phyloP scores from a whole-genome alignment of 2,888 invertebrate genomes.

The Trachelus stipa region DNA sequence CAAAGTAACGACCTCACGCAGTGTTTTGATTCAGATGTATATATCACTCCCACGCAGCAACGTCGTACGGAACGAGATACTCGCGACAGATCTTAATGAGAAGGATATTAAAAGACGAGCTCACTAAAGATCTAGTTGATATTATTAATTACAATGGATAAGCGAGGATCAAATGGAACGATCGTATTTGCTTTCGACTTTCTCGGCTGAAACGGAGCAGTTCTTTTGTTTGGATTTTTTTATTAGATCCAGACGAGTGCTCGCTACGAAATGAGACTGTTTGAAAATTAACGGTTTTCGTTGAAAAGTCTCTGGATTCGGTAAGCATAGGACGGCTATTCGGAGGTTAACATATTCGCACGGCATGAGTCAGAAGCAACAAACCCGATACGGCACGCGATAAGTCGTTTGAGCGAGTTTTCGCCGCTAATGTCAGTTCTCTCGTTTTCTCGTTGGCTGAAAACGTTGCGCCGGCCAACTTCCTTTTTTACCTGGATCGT shows the following conservation, averaged over 20 bases:
- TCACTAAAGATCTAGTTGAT: conserved; percentile 7
- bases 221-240: not conserved
- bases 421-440: conserved; percentile 17
- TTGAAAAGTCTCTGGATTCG: not conserved
- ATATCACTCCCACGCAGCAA: not conserved
- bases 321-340: not conserved
- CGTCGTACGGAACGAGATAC: not conserved
- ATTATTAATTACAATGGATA: not conserved
- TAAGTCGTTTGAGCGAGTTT: conserved; percentile 25
- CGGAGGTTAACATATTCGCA: conserved; percentile 7
- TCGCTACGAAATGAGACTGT: not conserved
- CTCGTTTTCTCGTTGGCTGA: conserved; percentile 18
- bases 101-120: conserved; percentile 3
- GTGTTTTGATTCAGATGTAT: not conserved
- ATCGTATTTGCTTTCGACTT: not conserved
- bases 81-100: conserved; percentile 3
- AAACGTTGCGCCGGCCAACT: conserved; percentile 23
- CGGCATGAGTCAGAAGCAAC: not conserved
- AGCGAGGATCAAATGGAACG: not conserved
- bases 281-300: not conserved
- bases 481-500: conserved; percentile 24
- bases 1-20: not conserved
- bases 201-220: not conserved
- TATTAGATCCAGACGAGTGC: not conserved
- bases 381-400: conserved; percentile 9